Percentiles rank a stretch among this genome's conserved stretches.
Conservation (phyloP, 2,888 invertebrate genomes). For the Heteromyza rotundicornis region DNA sequence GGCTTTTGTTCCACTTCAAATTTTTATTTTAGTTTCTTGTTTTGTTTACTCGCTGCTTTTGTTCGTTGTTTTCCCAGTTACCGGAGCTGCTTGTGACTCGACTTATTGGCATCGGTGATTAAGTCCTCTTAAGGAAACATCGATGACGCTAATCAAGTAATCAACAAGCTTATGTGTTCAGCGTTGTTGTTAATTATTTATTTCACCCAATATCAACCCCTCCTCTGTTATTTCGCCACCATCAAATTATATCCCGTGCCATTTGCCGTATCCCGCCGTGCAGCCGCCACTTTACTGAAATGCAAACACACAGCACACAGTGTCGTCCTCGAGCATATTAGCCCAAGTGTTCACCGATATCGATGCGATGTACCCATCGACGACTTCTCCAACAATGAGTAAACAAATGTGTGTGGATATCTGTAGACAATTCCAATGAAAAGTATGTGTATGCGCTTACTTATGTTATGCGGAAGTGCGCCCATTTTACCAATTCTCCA, state of each 20-base stretch:
- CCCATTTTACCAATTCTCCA: neutral
- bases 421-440: neutral
- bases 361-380: neutral
- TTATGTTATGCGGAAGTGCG: neutral
- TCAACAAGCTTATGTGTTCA: constrained; percentile 19
- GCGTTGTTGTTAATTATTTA: constrained; percentile 46
- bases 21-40: neutral
- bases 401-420: neutral
- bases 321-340: neutral
- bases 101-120: constrained; percentile 13
- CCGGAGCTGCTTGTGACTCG: neutral
- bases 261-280: constrained; percentile 19
- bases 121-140: constrained; percentile 12
- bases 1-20: neutral
- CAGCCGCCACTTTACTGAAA: neutral
- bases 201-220: constrained; percentile 21
- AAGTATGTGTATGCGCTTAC: too few species aligned
- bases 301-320: neutral
- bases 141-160: constrained; percentile 22
- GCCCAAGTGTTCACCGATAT: constrained; percentile 1
- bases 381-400: neutral
- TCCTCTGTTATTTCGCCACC: neutral
- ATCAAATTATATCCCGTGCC: neutral
- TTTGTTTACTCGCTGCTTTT: neutral
- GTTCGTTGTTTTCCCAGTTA: neutral